Conservation (phyloP, 2,797 vertebrate genomes). For the Sphaeramia orbicularis region DNA sequence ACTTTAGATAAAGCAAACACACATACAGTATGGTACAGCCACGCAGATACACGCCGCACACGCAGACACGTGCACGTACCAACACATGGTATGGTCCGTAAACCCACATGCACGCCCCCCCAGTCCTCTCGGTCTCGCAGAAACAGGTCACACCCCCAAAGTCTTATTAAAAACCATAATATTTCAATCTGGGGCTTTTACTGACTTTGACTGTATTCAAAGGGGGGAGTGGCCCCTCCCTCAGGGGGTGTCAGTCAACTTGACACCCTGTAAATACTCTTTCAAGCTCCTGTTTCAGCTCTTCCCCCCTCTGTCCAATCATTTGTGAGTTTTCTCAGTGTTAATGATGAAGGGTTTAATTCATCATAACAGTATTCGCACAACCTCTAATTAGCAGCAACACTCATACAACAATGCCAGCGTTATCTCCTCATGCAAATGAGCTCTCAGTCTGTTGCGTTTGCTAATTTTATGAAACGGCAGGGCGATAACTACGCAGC, state of each 20-base stretch:
- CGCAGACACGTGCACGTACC: conserved; percentile 20
- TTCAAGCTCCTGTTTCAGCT: conserved; percentile 71
- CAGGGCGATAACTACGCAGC: conserved; percentile 81
- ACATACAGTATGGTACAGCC: conserved; percentile 63
- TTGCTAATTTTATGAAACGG: conserved; percentile 84
- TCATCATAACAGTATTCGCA: conserved; percentile 86
- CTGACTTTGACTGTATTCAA: conserved; percentile 73
- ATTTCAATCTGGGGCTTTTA: conserved; percentile 78
- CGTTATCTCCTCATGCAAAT: conserved; percentile 86
- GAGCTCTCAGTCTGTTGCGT: conserved; percentile 85
- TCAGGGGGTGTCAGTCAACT: conserved; percentile 74
- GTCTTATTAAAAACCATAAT: conserved; percentile 77
- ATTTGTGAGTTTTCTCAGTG: conserved; percentile 83
- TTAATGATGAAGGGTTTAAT: conserved; percentile 87
- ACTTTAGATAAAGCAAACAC: conserved; percentile 82
- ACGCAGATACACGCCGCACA: conserved; percentile 41
- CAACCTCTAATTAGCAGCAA: conserved; percentile 86
- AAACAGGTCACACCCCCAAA: conserved; percentile 71
- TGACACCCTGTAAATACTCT: conserved; percentile 81
- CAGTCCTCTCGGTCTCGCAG: conserved; percentile 42
- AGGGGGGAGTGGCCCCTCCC: conserved; percentile 64
- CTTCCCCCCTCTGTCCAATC: conserved; percentile 74
- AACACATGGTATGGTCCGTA: too few relatives aligned
- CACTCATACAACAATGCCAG: conserved; percentile 86
- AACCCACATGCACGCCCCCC: conserved; percentile 35